Percentiles rank a stretch among this genome's conserved stretches.
These are phyloP conservation scores for Dascillus cervinus DNA, from an alignment of 2,888 invertebrate species.

Conservation along the genomic window DNA sequence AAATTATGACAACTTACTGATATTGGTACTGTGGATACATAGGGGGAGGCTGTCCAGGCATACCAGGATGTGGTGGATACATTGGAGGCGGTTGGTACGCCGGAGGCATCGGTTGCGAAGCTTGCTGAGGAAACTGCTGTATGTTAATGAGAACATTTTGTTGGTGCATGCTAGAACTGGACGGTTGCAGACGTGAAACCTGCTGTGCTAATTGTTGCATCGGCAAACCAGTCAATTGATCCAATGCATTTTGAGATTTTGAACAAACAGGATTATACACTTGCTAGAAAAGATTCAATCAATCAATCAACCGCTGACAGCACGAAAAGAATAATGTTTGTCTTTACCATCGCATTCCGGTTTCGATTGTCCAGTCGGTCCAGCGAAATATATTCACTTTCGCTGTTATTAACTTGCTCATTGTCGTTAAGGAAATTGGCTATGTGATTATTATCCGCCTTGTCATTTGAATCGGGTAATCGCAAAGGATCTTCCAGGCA, in stretches of 20 bases:
- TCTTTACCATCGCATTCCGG: constrained; percentile 31
- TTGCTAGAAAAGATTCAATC: constrained; percentile 27
- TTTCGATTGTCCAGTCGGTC: constrained; percentile 36
- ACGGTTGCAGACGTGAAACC: constrained; percentile 38
- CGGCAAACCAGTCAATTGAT: constrained; percentile 37
- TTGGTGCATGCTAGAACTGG: constrained; percentile 44
- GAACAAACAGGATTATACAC: constrained; percentile 30
- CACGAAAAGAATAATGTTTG: not conserved
- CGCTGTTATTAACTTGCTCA: constrained; percentile 36
- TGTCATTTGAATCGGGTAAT: constrained; percentile 26
- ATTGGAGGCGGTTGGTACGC: constrained; percentile 45
- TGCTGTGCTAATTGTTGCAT: constrained; percentile 46
- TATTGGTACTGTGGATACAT: constrained; percentile 40
- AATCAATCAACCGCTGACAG: not conserved
- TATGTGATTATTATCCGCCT: constrained; percentile 31
- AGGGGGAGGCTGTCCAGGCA: constrained; percentile 33
- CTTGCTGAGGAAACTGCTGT: constrained; percentile 52
- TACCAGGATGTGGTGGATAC: constrained; percentile 30
- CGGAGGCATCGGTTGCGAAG: constrained; percentile 39
- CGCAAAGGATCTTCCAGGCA: constrained; percentile 37
- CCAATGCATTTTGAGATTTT: constrained; percentile 25
- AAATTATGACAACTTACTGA: constrained; percentile 30
- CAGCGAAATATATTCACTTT: constrained; percentile 39
- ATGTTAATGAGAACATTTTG: constrained; percentile 60
- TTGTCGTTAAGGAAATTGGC: constrained; percentile 33